Base-by-base conservation (phyloP, 2,113 vertebrate species). In the Tragelaphus buxtoni region DNA sequence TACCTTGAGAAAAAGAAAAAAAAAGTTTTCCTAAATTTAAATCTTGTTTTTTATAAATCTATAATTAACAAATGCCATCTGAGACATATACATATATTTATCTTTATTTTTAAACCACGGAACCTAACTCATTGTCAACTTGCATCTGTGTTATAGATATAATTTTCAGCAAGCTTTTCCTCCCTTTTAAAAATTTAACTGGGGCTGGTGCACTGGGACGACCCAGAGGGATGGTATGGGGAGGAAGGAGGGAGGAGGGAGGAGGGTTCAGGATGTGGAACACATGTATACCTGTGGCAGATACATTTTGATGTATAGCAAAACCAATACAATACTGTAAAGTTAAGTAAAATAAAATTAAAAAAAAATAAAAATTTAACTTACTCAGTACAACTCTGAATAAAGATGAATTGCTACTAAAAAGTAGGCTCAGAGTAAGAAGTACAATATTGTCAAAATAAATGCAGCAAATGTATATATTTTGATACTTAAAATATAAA, bases 401-500 rank as follows among this genome's bases (percentile, higher is more conserved):
- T 63, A 96, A 74, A 88, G 11, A 18, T 5, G 86, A 77, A 63
- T 55, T 88, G 3, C 11, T 82, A 55, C 3, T 18, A 77, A 77
- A 47, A 88, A n/a, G 4, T 49, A 88, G 3, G 11, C n/a, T 86
- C 32, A 55, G 10, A 84, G 7, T 49, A 45, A 1, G 20, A 77
- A 72, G n/a, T 86, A 58, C 0, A 83, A 55, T 82, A 56, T 45
- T 69, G 51, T 56, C 28, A 83, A 81, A 94, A 85, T 85, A 79
- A 93, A 83, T 86, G 90, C 4, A 79, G 84, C 2, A 79, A 76
- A 92, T 35, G 55, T 69, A 9, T 39, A 45, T 69, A 45, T 86
- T 88, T 97, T 82, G n/a, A 91, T 74, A 86, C 77, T 72, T 72
- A 91, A 76, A 95, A 92, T 61, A 42, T 20, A 88, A 95, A 91